phyloP scores from a whole-genome alignment of 64 coral and sea anemone species.

The Porites australiensis region DNA sequence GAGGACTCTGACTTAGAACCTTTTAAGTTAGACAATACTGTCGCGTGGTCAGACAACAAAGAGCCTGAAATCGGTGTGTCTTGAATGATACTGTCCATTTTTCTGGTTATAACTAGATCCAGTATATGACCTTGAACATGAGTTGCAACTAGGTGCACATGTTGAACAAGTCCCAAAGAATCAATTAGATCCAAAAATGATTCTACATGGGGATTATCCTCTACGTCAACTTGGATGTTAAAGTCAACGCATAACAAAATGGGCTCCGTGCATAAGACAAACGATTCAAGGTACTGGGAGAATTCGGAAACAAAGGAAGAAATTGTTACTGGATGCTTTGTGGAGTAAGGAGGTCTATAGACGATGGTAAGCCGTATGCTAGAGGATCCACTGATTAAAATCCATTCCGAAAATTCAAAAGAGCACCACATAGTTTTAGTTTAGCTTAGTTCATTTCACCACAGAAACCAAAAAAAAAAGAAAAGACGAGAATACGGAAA shows the following conservation, averaged over 20 bases:
- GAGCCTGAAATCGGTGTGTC: neutral
- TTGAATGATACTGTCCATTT: constrained; percentile 15
- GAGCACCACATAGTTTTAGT: too few relatives aligned
- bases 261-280: constrained; percentile 52
- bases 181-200: constrained; percentile 34
- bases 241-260: constrained; percentile 31
- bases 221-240: constrained; percentile 16
- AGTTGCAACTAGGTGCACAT: constrained; percentile 48
- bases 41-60: constrained; percentile 29
- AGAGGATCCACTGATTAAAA: too few relatives aligned
- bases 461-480: too few relatives aligned
- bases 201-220: neutral
- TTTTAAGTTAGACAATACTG: neutral
- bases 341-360: constrained; percentile 59
- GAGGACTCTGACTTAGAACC: too few relatives aligned
- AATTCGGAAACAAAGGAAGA: constrained; percentile 61
- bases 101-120: constrained; percentile 46
- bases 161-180: constrained; percentile 12
- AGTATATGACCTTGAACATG: constrained; percentile 60
- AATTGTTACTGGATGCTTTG: constrained; percentile 53
- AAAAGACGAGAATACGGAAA: too few relatives aligned
- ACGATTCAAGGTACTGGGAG: constrained; percentile 67
- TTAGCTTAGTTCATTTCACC: too few relatives aligned
- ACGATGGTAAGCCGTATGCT: constrained; percentile 2
- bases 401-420: neutral